Evolutionary conservation across 2,888 invertebrate genomes (phyloP), one percentile per base, ranked within the genome.

Genomic region (Brachypalpus laphriformis): DNA sequence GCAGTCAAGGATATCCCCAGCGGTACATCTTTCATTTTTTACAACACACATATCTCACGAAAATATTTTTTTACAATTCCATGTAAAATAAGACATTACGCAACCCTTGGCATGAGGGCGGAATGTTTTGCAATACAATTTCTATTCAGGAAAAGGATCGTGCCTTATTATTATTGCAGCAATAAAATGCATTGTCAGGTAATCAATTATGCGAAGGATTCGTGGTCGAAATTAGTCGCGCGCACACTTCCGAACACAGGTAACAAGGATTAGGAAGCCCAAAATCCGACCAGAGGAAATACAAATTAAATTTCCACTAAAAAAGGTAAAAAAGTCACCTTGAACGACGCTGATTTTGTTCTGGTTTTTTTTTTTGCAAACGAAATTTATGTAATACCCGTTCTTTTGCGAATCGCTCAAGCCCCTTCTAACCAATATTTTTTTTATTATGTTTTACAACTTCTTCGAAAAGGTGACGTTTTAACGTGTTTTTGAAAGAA

Each of bases 41-140:
- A n/a, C 49, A 47, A 7, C 9, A 11, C 16, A 37, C 34, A 42
- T 6, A n/a, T 28, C 34, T 56, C 31, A 59, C 28, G 28, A 40
- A 22, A 57, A 22, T 8, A 22, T 20, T 59, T 61, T 72, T 61
- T 45, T 18, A n/a, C 20, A 40, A 28, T 77, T 66, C 63, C 31
- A 20, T 37, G 2, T 40, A 72, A 77, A 59, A 16, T 18, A 11
- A 37, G 14, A 51, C 54, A 78, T 83, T 78, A 83, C 78, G 83
- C 63, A 83, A 83, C 72, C 78, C 83, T 74, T 63, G 57, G 78
- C 16, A 37, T 22, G 57, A 65, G 68, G 81, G 83, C 78, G 83
- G 61, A 72, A 72, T 45, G 83, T 82, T 82, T 82, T 40, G 78
- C 66, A 66, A 78, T 56, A 56, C 25, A 78, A 82, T 78, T 82